Conservation (phyloP, 1,140 invertebrate genomes). For the Drosophila albomicans region DNA sequence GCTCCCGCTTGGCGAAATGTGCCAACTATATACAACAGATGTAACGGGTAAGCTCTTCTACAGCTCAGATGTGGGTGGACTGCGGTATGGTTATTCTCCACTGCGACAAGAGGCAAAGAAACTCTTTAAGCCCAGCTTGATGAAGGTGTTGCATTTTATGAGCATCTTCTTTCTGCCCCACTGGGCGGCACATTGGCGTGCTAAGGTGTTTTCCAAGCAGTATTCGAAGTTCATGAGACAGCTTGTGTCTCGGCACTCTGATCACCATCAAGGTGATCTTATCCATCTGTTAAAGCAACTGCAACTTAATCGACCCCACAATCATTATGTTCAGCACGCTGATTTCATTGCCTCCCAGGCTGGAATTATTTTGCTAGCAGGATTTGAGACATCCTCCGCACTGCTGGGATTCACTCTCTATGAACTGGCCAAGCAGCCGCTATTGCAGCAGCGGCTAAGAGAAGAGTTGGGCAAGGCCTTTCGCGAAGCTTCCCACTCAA, state of each 20-base stretch:
- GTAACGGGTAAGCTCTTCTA: constrained; percentile 87
- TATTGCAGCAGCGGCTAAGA: constrained; percentile 86
- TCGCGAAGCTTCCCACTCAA: constrained; percentile 50
- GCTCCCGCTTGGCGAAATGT: constrained; percentile 64
- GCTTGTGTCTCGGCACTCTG: constrained; percentile 24
- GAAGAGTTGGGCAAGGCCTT: constrained; percentile 85
- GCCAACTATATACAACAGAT: constrained; percentile 86
- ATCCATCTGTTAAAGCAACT: constrained; percentile 85
- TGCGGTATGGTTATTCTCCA: constrained; percentile 84
- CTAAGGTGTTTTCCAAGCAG: constrained; percentile 67
- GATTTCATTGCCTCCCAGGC: constrained; percentile 88
- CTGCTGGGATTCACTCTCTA: constrained; percentile 86
- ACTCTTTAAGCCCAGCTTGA: constrained; percentile 81
- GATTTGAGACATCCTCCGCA: constrained; percentile 88
- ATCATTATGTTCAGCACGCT: constrained; percentile 84
- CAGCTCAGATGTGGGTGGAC: constrained; percentile 86
- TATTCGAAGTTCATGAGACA: constrained; percentile 74
- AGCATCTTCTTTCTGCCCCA: constrained; percentile 85
- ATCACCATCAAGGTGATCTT: constrained; percentile 77
- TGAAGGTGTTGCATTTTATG: constrained; percentile 77
- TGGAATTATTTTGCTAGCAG: constrained; percentile 87
- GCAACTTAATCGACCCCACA: constrained; percentile 48
- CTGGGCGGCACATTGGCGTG: constrained; percentile 44
- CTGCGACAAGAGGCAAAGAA: constrained; percentile 82
- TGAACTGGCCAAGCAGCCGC: constrained; percentile 87